Conservation (phyloP, 2,888 invertebrate genomes). For the Trichogramma dendrolimi region DNA sequence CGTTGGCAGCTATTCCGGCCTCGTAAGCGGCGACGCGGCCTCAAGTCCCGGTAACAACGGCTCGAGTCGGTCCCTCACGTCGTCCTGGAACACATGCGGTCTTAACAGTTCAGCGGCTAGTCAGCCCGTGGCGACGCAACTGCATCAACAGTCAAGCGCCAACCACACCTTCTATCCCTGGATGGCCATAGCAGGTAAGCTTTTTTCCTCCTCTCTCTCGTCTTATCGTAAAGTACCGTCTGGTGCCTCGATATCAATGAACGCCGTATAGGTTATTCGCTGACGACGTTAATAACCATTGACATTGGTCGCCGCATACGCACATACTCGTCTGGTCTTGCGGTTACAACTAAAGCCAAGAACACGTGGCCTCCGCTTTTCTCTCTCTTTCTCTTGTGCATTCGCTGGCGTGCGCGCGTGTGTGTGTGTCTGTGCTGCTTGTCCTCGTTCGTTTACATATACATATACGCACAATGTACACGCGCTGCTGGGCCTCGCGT, state of each 20-base stretch:
- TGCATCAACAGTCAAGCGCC: slow-evolving; percentile 80
- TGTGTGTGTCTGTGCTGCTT: background rate
- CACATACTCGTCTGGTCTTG: too few relatives aligned
- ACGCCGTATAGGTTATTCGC: too few relatives aligned
- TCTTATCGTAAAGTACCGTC: background rate
- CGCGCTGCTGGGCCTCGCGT: too few relatives aligned
- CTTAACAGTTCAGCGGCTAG: slow-evolving; percentile 77
- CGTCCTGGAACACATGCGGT: slow-evolving; percentile 86
- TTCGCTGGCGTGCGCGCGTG: background rate
- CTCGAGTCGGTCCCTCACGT: slow-evolving; percentile 61
- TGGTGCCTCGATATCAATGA: too few relatives aligned
- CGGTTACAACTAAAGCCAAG: slow-evolving; percentile 7
- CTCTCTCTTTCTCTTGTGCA: slow-evolving; percentile 12
- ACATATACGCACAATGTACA: too few relatives aligned
- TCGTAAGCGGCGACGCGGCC: slow-evolving; percentile 70
- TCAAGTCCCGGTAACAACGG: slow-evolving; percentile 68
- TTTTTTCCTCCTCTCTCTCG: slow-evolving; percentile 10
- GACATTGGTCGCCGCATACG: too few relatives aligned
- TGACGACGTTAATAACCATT: too few relatives aligned
- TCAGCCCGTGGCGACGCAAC: slow-evolving; percentile 73
- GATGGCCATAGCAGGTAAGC: slow-evolving; percentile 98
- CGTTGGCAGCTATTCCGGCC: slow-evolving; percentile 72
- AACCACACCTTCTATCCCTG: slow-evolving; percentile 95
- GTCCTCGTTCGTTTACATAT: too few relatives aligned
- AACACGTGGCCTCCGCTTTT: slow-evolving; percentile 29